A percentile compares a stretch with the other conserved stretches of the same genome.
These are phyloP conservation scores for Ophioninae sp. DNA, from an alignment of 2,888 invertebrate species.

Conservation along the genomic window DNA sequence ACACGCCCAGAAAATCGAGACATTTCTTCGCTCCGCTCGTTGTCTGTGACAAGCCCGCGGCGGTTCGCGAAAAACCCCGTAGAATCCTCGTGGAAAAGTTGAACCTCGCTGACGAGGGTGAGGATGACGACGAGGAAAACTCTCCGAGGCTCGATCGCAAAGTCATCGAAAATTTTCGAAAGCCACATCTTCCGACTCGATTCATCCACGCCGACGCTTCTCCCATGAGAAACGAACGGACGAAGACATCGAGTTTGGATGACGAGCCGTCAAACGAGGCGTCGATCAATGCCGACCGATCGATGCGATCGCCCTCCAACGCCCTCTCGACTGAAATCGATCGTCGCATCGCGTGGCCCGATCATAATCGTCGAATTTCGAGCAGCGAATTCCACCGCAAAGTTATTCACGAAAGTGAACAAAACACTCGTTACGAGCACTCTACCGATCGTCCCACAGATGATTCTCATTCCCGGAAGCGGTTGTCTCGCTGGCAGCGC, in stretches of 20 bases:
- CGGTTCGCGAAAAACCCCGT: slow-evolving; percentile 20
- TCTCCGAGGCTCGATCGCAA: not conserved
- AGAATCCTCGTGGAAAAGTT: slow-evolving; percentile 66
- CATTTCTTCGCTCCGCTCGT: not conserved
- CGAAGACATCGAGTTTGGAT: slow-evolving; percentile 1
- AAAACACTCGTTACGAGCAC: not conserved
- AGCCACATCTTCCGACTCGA: not conserved
- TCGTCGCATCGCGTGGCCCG: slow-evolving; percentile 16
- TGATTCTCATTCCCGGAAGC: not conserved
- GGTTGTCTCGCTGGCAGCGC: no score
- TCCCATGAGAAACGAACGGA: not conserved
- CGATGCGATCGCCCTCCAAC: slow-evolving; percentile 68
- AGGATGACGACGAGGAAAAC: no score
- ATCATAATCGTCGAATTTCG: slow-evolving; percentile 9
- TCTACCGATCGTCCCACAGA: not conserved
- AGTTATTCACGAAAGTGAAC: not conserved
- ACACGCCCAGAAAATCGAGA: slow-evolving; percentile 24
- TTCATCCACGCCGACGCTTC: not conserved
- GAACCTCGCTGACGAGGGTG: slow-evolving; percentile 57
- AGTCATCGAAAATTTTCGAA: not conserved
- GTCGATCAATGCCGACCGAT: slow-evolving; percentile 63
- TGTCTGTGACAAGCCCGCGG: slow-evolving; percentile 13
- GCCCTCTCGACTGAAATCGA: slow-evolving; percentile 56
- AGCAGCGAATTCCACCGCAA: not conserved
- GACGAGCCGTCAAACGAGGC: slow-evolving; percentile 21